Percentiles rank a stretch among this genome's conserved stretches.
These are phyloP conservation scores for Idaea aversata DNA, from an alignment of 2,888 invertebrate species.

Conservation along the genomic window DNA sequence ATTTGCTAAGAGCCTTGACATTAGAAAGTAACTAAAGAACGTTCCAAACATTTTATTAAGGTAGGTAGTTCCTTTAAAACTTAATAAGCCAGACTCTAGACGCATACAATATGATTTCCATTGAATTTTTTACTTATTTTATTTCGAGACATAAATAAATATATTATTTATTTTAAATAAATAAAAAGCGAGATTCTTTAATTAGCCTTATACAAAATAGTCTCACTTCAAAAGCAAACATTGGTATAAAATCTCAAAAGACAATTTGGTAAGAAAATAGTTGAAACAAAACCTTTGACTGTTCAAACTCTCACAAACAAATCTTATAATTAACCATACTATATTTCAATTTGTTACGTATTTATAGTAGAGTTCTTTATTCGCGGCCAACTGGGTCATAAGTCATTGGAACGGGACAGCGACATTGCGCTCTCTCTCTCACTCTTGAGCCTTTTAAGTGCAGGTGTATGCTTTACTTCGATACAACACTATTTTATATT, in stretches of 20 bases:
- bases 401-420: no score
- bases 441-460: no score
- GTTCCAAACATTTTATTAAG: neutral
- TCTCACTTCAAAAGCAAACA: neutral
- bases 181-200: neutral
- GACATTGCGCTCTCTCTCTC: no score
- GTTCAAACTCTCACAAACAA: neutral
- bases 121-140: neutral
- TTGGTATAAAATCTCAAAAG: neutral
- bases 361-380: neutral
- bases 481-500: no score
- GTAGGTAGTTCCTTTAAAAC: no score
- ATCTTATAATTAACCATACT: neutral
- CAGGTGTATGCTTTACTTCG: no score
- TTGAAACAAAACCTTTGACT: neutral
- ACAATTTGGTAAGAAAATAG: neutral
- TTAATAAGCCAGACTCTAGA: no score
- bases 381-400: no score
- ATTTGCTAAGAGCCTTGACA: neutral
- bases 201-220: neutral
- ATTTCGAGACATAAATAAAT: neutral
- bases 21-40: neutral
- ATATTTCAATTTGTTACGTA: neutral
- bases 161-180: neutral
- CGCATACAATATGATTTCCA: neutral